These are phyloP conservation scores for Perccottus glenii DNA, from an alignment of 2,113 vertebrate species.

Conservation along the genomic window DNA sequence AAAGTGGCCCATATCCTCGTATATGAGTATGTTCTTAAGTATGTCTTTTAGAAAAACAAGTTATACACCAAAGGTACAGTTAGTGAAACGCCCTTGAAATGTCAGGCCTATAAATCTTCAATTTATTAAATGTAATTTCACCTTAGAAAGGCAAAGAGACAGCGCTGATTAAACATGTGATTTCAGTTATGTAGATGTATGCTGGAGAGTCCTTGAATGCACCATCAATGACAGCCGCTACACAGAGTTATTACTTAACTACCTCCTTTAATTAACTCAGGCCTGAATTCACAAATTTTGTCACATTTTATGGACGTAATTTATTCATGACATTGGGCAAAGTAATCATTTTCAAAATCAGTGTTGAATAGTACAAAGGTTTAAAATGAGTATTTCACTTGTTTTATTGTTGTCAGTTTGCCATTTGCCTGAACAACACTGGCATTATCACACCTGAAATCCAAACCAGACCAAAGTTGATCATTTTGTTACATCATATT, in stretches of 20 bases:
- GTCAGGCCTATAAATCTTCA: not conserved
- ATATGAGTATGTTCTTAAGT: too few species aligned
- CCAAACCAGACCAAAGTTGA: too few species aligned
- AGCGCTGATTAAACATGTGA: not conserved
- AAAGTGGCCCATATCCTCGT: too few species aligned
- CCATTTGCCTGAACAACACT: too few species aligned
- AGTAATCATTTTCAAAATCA: too few species aligned
- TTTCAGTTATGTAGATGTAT: not conserved
- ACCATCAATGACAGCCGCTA: slow-evolving; percentile 1
- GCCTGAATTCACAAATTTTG: not conserved
- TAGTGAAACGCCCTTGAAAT: too few species aligned
- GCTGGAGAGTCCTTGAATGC: slow-evolving; percentile 5
- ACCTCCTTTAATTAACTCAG: not conserved
- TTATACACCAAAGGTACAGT: not conserved
- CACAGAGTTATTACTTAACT: not conserved
- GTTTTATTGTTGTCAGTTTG: too few species aligned
- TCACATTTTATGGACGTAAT: not conserved
- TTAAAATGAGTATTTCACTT: too few species aligned
- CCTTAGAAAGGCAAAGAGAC: not conserved
- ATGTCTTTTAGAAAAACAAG: not conserved
- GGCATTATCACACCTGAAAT: too few species aligned
- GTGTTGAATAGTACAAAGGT: too few species aligned
- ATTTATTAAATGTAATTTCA: too few species aligned
- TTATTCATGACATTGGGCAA: not conserved
- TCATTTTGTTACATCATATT: too few species aligned